Base-by-base conservation (phyloP, 2,797 vertebrate species). In the Falco naumanni region DNA sequence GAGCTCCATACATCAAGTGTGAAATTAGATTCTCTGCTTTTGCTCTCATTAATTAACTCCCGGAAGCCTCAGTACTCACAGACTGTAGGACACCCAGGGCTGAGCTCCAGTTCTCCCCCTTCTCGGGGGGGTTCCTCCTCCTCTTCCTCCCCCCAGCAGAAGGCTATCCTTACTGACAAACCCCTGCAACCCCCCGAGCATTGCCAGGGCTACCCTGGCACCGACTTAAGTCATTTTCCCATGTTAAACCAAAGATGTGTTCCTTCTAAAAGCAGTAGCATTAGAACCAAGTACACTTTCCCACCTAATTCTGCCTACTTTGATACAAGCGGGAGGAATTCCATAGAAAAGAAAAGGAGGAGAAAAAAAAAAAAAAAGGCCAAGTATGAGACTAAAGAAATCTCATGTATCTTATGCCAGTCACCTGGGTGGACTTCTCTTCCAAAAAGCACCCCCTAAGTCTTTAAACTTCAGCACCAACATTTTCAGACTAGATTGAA, bases 161-260 rank as follows among this genome's bases (percentile, higher is more conserved):
- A 16, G 5, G 29, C 8, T 34, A 18, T 10, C 34, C 10, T 17
- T 13, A 59, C 45, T 29, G 6, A 20, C 33, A 51, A 45, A 22
- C 20, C 5, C 63, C 29, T 28, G 5, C 26, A 45, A 45, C 14
- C 29, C 22, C 34, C 20, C 2, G 4, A 19, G 51, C 59, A 29
- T 43, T 15, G 6, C 18, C 10, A 5, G 37, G 43, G 10, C 45
- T 10, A 6, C 10, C 33, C 48, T 10, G 31, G 6, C 3, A 1
- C 43, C 3, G 1, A 53, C 18, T 14, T 20, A 18, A 13, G 1
- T 13, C 5, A 6, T 34, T 41, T 37, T 29, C 54, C 22, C 5
- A 0, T 20, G 19, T 21, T n/a, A 64, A 66, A 41, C 43, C 3
- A 19, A 56, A 63, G 24, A 4, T 2, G 2, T 14, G 12, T 21